These are phyloP conservation scores for Siderastrea siderea DNA, from an alignment of 92 coral and sea anemone species.

Conservation along the genomic window DNA sequence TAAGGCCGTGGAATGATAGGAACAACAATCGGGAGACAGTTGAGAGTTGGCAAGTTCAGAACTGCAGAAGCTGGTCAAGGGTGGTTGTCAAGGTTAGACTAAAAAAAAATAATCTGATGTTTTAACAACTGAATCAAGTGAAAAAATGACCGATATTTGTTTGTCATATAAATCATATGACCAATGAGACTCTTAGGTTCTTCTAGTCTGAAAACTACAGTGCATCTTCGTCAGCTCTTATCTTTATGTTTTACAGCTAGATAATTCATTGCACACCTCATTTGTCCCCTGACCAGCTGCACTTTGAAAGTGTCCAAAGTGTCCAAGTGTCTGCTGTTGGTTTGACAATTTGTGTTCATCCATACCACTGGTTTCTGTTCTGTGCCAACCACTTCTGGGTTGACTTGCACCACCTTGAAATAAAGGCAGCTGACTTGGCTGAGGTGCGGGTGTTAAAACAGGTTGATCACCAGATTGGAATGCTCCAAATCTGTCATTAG, in stretches of 20 bases:
- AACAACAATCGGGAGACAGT: no score
- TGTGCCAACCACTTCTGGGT: slow-evolving; percentile 5
- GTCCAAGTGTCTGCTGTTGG: slow-evolving; percentile 1
- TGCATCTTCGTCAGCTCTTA: no score
- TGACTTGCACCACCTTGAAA: slow-evolving; percentile 12
- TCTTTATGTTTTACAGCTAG: neutral
- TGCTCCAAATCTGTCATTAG: slow-evolving; percentile 19
- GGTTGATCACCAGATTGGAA: slow-evolving; percentile 20
- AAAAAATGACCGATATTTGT: no score
- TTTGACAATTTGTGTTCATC: neutral
- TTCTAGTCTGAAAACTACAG: no score
- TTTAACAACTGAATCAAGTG: no score
- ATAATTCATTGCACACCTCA: neutral
- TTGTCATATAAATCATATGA: no score
- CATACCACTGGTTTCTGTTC: neutral
- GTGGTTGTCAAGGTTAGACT: no score
- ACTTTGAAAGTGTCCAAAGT: slow-evolving; percentile 16
- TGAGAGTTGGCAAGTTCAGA: no score
- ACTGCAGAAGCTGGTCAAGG: no score
- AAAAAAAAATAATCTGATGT: no score
- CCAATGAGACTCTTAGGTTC: no score
- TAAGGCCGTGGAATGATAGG: no score
- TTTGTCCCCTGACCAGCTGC: slow-evolving; percentile 6
- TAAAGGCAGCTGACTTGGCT: slow-evolving; percentile 3
- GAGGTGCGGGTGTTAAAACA: neutral